Conservation (phyloP, 2,113 vertebrate species). For the Sturnira hondurensis region DNA sequence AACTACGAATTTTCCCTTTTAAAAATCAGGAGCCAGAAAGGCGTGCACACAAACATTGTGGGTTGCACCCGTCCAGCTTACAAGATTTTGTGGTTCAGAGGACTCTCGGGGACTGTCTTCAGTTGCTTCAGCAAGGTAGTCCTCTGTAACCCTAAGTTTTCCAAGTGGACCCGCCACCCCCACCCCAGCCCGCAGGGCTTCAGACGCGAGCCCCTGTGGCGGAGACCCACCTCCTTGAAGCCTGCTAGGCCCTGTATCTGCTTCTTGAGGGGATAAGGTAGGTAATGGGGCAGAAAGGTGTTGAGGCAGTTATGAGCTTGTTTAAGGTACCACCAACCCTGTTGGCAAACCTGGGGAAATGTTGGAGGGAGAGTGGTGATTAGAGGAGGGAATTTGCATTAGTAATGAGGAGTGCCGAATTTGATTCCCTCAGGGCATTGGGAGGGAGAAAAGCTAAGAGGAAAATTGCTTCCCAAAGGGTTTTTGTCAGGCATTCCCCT, state of each 20-base stretch:
- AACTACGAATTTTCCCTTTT: not conserved
- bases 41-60: not conserved
- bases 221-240: accelerated
- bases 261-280: not conserved
- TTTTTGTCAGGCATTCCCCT: not conserved
- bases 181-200: not conserved
- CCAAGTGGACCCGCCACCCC: not conserved
- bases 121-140: not conserved
- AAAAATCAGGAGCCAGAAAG: not conserved
- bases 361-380: not conserved
- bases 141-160: not conserved
- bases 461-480: slow-evolving; percentile 26
- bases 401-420: not conserved
- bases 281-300: not conserved
- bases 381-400: not conserved
- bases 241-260: not conserved
- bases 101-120: not conserved
- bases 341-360: not conserved
- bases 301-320: not conserved
- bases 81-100: not conserved
- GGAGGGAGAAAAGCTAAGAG: not conserved
- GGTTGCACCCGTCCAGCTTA: not conserved
- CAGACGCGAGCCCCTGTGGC: not conserved
- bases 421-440: not conserved
- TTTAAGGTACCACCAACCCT: not conserved